phyloP scores from a whole-genome alignment of 2,888 invertebrate genomes.

The Scaptomyza caliginosa region DNA sequence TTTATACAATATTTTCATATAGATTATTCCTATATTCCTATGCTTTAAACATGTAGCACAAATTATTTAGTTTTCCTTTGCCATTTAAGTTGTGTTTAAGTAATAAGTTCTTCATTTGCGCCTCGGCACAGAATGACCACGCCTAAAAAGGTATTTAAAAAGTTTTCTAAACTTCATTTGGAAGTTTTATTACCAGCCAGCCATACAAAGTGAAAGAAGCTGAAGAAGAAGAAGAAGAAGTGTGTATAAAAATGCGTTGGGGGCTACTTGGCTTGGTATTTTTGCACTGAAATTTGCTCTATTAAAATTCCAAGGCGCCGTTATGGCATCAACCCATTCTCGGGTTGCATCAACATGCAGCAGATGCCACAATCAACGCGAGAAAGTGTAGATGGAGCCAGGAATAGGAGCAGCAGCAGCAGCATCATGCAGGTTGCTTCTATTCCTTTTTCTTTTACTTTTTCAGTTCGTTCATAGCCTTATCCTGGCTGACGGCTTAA shows the following conservation, averaged over 20 bases:
- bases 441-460: constrained; percentile 28
- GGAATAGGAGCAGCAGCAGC: neutral
- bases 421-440: constrained; percentile 62
- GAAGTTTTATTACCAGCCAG: constrained; percentile 69
- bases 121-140: constrained; percentile 4
- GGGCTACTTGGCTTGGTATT: constrained; percentile 46
- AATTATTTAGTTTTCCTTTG: neutral
- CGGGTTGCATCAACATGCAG: constrained; percentile 37
- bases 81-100: constrained; percentile 1
- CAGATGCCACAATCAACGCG: constrained; percentile 61
- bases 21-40: neutral
- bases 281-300: constrained; percentile 74
- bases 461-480: constrained; percentile 11
- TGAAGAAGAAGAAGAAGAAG: neutral
- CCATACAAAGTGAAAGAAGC: neutral
- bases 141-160: constrained; percentile 68
- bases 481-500: constrained; percentile 60
- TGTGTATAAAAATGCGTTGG: constrained; percentile 10
- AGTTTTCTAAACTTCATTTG: constrained; percentile 78
- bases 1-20: too few species aligned
- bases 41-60: neutral
- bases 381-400: constrained; percentile 12
- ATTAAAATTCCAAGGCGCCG: constrained; percentile 72
- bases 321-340: constrained; percentile 43
- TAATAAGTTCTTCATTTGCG: neutral